Conservation (phyloP, 2,113 vertebrate species). For the Beaufortia kweichowensis region DNA sequence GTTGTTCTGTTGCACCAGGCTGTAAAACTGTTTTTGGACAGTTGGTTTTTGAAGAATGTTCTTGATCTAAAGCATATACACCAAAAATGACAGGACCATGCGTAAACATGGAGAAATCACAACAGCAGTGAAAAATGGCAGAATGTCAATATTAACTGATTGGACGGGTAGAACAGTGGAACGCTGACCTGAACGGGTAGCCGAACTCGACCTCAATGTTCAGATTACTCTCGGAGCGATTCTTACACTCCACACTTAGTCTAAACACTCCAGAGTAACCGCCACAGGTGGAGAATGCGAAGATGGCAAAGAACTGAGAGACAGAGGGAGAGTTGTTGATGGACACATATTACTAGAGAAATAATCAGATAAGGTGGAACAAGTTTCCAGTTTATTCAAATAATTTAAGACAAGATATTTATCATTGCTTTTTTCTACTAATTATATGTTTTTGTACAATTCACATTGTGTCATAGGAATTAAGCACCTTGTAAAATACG, state of each 20-base stretch:
- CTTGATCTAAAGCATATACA: too few relatives aligned
- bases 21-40: too few relatives aligned
- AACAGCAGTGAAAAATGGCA: neutral
- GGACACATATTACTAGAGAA: neutral
- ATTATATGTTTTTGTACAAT: too few relatives aligned
- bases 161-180: neutral
- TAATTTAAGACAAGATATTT: too few relatives aligned
- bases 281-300: constrained; percentile 90
- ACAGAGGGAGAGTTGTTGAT: neutral
- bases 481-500: too few relatives aligned
- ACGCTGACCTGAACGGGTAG: constrained; percentile 87
- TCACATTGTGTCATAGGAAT: too few relatives aligned
- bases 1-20: neutral
- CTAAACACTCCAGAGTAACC: constrained; percentile 87
- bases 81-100: neutral
- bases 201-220: constrained; percentile 85
- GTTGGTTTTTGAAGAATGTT: too few relatives aligned
- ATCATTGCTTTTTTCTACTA: too few relatives aligned
- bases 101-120: neutral
- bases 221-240: constrained; percentile 82
- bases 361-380: neutral
- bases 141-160: neutral
- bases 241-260: constrained; percentile 85
- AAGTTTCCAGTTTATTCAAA: too few relatives aligned
- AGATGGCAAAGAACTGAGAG: constrained; percentile 87